phyloP scores from a whole-genome alignment of 2,797 vertebrate genomes.

The Sebastes itinus region DNA sequence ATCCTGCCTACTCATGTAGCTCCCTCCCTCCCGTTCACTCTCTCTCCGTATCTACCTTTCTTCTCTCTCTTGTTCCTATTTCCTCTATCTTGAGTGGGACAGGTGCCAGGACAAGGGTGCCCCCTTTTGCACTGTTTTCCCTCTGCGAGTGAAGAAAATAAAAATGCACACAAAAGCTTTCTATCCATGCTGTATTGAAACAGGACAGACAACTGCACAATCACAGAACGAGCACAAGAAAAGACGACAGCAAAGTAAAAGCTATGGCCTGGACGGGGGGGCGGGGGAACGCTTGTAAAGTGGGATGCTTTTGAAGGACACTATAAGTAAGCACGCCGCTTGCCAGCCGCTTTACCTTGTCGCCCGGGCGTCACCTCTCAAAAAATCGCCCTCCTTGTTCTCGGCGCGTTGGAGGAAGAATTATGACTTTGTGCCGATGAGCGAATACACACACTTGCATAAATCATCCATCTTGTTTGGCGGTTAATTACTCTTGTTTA shows the following conservation, averaged over 20 bases:
- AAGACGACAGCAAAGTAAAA: slow-evolving; percentile 73
- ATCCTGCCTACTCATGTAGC: slow-evolving; percentile 51
- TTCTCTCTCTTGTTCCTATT: slow-evolving; percentile 46
- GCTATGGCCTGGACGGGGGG: slow-evolving; percentile 30
- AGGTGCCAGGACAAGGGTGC: slow-evolving; percentile 43
- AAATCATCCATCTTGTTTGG: slow-evolving; percentile 82
- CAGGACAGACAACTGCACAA: slow-evolving; percentile 69
- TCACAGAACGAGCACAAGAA: slow-evolving; percentile 69
- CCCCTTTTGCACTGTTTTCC: slow-evolving; percentile 7
- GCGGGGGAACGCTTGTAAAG: slow-evolving; percentile 2
- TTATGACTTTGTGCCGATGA: slow-evolving; percentile 79
- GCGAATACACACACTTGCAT: slow-evolving; percentile 75
- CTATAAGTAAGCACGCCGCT: slow-evolving; percentile 27
- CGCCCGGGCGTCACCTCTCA: slow-evolving; percentile 54
- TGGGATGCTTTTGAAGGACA: slow-evolving; percentile 58
- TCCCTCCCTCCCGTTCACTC: slow-evolving; percentile 40
- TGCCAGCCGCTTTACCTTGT: slow-evolving; percentile 58
- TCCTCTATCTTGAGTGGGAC: slow-evolving; percentile 51
- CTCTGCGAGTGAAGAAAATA: slow-evolving; percentile 24
- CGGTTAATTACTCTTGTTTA: slow-evolving; percentile 83
- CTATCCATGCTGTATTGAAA: slow-evolving; percentile 59
- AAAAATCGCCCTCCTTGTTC: slow-evolving; percentile 59
- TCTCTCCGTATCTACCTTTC: slow-evolving; percentile 44
- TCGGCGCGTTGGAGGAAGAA: slow-evolving; percentile 51
- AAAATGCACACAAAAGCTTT: slow-evolving; percentile 63